Evolutionary conservation across 2,888 invertebrate genomes (phyloP).

Genomic region (Gastrophysa polygoni): DNA sequence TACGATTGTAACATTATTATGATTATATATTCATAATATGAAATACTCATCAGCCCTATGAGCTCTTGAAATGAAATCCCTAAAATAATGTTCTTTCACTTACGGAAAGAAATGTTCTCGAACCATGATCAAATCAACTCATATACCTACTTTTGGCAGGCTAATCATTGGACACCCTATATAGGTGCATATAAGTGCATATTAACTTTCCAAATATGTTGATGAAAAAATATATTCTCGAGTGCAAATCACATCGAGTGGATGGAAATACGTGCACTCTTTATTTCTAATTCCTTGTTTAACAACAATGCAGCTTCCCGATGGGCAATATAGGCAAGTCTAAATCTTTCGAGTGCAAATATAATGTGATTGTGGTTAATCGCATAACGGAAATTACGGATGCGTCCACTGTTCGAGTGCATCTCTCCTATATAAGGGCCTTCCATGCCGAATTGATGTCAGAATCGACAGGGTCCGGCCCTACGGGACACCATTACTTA

Average conservation of each 20-base stretch:
- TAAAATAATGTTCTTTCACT: no score
- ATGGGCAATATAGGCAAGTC: conserved; percentile 38
- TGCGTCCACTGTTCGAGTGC: conserved; percentile 55
- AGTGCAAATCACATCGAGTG: conserved; percentile 22
- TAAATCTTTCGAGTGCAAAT: conserved; percentile 44
- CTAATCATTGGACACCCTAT: no score
- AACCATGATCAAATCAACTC: no score
- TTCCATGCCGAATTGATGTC: conserved; percentile 26
- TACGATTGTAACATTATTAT: no score
- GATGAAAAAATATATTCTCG: neutral
- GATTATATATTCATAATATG: no score
- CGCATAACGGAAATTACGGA: conserved; percentile 57
- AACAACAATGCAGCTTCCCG: conserved; percentile 41
- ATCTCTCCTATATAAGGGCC: conserved; percentile 19
- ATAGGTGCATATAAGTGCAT: no score
- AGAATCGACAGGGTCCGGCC: conserved; percentile 47
- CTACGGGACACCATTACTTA: conserved; percentile 57
- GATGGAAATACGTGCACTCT: conserved; percentile 24
- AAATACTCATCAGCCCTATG: no score
- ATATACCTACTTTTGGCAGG: no score
- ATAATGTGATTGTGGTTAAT: conserved; percentile 59
- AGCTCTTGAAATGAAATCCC: no score
- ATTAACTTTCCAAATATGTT: neutral
- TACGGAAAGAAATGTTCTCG: no score
- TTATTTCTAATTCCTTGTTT: conserved; percentile 44